Conservation (phyloP, 2,113 vertebrate genomes). For the Ictalurus furcatus region DNA sequence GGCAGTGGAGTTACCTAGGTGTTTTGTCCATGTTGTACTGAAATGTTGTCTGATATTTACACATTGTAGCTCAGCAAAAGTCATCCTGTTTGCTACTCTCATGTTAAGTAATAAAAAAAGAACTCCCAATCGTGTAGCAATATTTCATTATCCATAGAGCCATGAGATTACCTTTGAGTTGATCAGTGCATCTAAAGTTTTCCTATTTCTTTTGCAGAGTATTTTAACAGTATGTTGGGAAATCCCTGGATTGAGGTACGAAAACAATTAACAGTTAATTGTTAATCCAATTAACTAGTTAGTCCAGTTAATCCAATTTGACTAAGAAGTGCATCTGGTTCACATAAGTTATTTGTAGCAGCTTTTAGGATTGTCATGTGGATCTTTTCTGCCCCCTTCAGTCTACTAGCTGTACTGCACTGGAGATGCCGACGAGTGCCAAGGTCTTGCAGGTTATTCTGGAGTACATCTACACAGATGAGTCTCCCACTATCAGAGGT, state of each 20-base stretch:
- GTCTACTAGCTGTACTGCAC: constrained; percentile 87
- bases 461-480: constrained; percentile 94
- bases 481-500: constrained; percentile 89
- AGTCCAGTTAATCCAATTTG: not conserved
- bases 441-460: constrained; percentile 88
- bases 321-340: not conserved
- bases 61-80: not conserved
- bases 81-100: not conserved
- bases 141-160: not conserved
- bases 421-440: constrained; percentile 89
- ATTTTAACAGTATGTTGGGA: constrained; percentile 96
- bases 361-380: not conserved
- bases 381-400: constrained; percentile 60
- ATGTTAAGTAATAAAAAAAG: not conserved
- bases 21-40: not conserved
- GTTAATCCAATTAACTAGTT: no score
- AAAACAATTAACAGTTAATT: not conserved
- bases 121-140: not conserved
- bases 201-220: constrained; percentile 76
- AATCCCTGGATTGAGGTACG: constrained; percentile 97
- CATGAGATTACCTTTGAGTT: not conserved
- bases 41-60: not conserved
- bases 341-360: not conserved
- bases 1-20: not conserved
- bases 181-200: not conserved